phyloP scores from a whole-genome alignment of 1,140 invertebrate genomes.

The Drosophila jambulina region DNA sequence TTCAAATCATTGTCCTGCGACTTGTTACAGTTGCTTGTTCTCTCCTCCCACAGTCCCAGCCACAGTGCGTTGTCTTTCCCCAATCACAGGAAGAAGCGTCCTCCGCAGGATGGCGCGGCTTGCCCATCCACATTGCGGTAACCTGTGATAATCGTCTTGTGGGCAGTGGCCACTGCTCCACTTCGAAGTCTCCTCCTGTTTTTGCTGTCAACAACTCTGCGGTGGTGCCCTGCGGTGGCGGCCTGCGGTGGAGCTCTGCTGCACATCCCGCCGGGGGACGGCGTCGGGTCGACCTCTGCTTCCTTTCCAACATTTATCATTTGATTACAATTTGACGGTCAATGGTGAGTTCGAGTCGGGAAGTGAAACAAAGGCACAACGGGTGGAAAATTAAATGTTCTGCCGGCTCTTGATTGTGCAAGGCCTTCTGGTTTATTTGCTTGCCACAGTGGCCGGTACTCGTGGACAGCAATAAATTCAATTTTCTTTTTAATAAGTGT shows the following conservation, averaged over 20 bases:
- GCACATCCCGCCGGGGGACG: constrained; percentile 3
- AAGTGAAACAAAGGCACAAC: constrained; percentile 5
- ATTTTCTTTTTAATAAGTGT: constrained; percentile 66
- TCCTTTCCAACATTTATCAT: constrained; percentile 68
- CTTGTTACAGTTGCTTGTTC: constrained; percentile 26
- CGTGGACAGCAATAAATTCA: constrained; percentile 48
- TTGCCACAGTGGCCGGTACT: constrained; percentile 9
- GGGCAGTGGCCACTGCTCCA: constrained; percentile 52
- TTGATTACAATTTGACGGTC: constrained; percentile 76
- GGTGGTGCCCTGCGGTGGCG: constrained; percentile 9
- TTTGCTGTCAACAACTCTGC: constrained; percentile 48
- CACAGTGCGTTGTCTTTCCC: background rate
- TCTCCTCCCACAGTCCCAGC: background rate
- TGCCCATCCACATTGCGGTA: constrained; percentile 41
- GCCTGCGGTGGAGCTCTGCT: background rate
- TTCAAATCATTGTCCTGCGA: constrained; percentile 69
- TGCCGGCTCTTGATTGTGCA: constrained; percentile 48
- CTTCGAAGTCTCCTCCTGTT: constrained; percentile 13
- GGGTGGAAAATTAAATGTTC: constrained; percentile 59
- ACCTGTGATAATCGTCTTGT: constrained; percentile 74
- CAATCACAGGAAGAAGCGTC: constrained; percentile 2
- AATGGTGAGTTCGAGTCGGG: constrained; percentile 54
- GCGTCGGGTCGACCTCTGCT: constrained; percentile 11
- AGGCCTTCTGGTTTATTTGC: constrained; percentile 57
- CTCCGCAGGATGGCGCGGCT: constrained; percentile 30